Base-by-base conservation (phyloP, 1,140 invertebrate genomes). In the Goniozus legneri region DNA sequence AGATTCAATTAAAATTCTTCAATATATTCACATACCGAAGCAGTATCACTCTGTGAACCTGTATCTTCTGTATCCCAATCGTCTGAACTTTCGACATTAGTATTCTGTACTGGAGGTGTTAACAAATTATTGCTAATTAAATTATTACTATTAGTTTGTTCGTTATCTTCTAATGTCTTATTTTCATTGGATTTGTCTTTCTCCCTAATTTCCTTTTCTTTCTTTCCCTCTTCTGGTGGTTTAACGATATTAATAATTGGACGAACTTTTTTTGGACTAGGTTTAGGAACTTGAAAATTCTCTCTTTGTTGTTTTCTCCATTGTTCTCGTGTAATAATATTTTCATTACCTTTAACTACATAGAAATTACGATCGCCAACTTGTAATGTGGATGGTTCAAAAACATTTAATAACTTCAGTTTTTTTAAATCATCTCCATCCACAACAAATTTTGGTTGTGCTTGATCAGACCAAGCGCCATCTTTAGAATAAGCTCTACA, bases 381-480 rank as follows among this genome's bases (percentile, higher is more conserved):
- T 78, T 94, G 91, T 34, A 91, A 78, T 34, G 88, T 90, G 64
- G 89, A 92, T n/a, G 89, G 86, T 58, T 91, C 87, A 64, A 93
- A 94, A 15, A 91, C 84, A 67, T 92, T 92, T 18, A 94, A 74
- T 35, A 87, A 77, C 59, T 88, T 87, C 1, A 94, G 65, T 51
- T 86, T 84, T 54, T 83, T 83, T 8, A 92, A 73, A 60, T 91
- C 85, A 22, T 90, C 86, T 40, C 85, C 87, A 59, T 84, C 80
- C 1, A 91, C 81, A 4, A 82, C 73, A 49, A 82, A 82, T 58
- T 85, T 83, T 0, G 88, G 88, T 45, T 87, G 82, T 12, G 82
- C 77, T 7, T 83, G 78, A 50, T 78, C 75, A 22, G 74, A 61
- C 50, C 80, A 77, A 30, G 78, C 72, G 4, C 80, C 75, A 50